Base-by-base conservation (phyloP, 1,140 invertebrate genomes). In the Drosophila aff. region DNA sequence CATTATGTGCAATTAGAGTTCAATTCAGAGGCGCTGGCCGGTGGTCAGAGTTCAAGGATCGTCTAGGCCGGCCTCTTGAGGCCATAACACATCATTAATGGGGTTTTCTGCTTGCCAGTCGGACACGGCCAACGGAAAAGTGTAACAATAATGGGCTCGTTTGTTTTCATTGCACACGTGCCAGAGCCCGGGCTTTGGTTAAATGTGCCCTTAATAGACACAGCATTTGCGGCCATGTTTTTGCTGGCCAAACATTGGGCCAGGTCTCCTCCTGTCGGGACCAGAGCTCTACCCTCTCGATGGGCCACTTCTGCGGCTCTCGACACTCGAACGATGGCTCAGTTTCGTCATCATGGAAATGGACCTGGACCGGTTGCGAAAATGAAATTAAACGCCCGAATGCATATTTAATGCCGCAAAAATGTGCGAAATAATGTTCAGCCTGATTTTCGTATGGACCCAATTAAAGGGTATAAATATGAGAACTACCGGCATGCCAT, bases 1-100 rank as follows among this genome's bases (percentile, higher is more conserved):
- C 79, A 82, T 86, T 82, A 82, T 78, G 75, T 82, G 76, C 79
- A 87, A 82, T 87, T 86, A 87, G 69, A 86, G 83, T 87, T 86
- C 82, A 73, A 86, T 86, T 87, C 79, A 86, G 44, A 50, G 31
- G 41, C 52, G 13, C 46, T 31, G 71, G 21, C 49, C 40, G 50
- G 46, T 52, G 57, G 49, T 9, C 43, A 46, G 57, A 67, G 79
- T 86, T 86, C 82, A 82, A 79, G 79, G 71, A 72, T 74, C 65
- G 49, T 44, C 46, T 64, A 78, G 50, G 38, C 40, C 49, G 33
- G 21, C 52, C 68, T 41, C 64, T 50, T 61, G 59, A 44, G 76
- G 58, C 78, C 86, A 69, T 83, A 71, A 68, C 79, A 86, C 80
- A 82, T 86, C 79, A 87, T 86, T 86, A 86, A 76, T 64, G 58